These are phyloP conservation scores for Zoanthus sociatus DNA, from an alignment of 92 coral and sea anemone genomes.

Conservation along the genomic window DNA sequence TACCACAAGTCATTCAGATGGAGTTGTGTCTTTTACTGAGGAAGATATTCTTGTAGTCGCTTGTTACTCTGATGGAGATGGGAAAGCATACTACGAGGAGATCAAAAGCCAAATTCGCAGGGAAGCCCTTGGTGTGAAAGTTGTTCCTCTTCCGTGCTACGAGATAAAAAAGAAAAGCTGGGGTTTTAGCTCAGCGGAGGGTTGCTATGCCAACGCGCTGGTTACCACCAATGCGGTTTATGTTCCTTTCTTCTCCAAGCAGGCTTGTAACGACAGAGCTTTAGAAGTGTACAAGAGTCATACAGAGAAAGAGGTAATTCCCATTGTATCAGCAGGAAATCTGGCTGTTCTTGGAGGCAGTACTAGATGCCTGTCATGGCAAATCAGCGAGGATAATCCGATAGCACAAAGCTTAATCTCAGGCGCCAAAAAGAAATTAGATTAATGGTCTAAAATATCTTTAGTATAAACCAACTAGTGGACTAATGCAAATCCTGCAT, in stretches of 20 bases:
- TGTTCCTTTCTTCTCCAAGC: slow-evolving; percentile 63
- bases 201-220: slow-evolving; percentile 66
- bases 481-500: too few species aligned
- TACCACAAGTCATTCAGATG: slow-evolving; percentile 74
- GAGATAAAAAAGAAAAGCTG: slow-evolving; percentile 51
- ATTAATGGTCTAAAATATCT: too few species aligned
- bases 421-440: too few species aligned
- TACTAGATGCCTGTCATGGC: slow-evolving; percentile 75
- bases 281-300: slow-evolving; percentile 42
- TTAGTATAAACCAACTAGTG: too few species aligned
- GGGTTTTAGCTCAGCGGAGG: slow-evolving; percentile 64
- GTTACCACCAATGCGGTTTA: slow-evolving; percentile 70
- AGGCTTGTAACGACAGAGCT: slow-evolving; percentile 52
- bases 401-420: slow-evolving; percentile 37
- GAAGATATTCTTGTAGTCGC: slow-evolving; percentile 60
- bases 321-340: slow-evolving; percentile 44
- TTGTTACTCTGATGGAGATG: slow-evolving; percentile 48
- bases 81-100: slow-evolving; percentile 51
- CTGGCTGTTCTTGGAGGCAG: slow-evolving; percentile 64
- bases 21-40: slow-evolving; percentile 68
- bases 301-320: slow-evolving; percentile 67
- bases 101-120: slow-evolving; percentile 51
- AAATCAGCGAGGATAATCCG: slow-evolving; percentile 62
- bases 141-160: slow-evolving; percentile 65
- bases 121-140: slow-evolving; percentile 46